Base-by-base conservation (phyloP, 2,113 vertebrate species). In the Australoheros scitulus region DNA sequence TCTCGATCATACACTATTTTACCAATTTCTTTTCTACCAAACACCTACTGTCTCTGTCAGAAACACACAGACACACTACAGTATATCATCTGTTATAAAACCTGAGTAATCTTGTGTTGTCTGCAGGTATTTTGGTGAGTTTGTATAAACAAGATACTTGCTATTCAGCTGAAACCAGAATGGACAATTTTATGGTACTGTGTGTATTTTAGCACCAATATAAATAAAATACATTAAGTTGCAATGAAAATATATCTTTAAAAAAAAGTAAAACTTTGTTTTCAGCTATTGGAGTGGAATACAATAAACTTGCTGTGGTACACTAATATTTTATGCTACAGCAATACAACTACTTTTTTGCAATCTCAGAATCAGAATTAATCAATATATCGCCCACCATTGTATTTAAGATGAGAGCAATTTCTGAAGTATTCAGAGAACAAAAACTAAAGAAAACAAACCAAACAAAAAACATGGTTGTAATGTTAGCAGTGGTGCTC, bases 1-100 rank as follows among this genome's bases (percentile, higher is more conserved):
- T 68, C 83, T 77, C 76, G 77, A 38, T 63, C 61, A 86, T 43
- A 75, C 81, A 87, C 70, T 80, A 87, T 85, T 82, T 79, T 75
- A 85, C 18, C 79, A 85, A 60, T 88, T 77, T 84, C 70, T 34
- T 72, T 58, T 76, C 26, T 55, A n/a, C 43, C 41, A 77, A 80
- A 83, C 89, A 81, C 50, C 79, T 76, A 60, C 70, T 78, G 63
- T 64, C 76, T 82, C 76, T 70, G 36, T 72, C 41, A 84, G 38
- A 50, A 55, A 10, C 76, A 55, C 79, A 63, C 41, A 58, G 38
- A 56, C n/a, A 43, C 64, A 52, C 58, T 14, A 11, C 63, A 77
- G 20, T 43, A 26, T 74, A 26, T 11, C 17, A 38, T 36, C 58
- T 7, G 2, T 61, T 84, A 34, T 59, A 20, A 61, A 43, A 52